Evolutionary conservation across 1,140 invertebrate species (phyloP).

Genomic region (Trichoplusia ni): DNA sequence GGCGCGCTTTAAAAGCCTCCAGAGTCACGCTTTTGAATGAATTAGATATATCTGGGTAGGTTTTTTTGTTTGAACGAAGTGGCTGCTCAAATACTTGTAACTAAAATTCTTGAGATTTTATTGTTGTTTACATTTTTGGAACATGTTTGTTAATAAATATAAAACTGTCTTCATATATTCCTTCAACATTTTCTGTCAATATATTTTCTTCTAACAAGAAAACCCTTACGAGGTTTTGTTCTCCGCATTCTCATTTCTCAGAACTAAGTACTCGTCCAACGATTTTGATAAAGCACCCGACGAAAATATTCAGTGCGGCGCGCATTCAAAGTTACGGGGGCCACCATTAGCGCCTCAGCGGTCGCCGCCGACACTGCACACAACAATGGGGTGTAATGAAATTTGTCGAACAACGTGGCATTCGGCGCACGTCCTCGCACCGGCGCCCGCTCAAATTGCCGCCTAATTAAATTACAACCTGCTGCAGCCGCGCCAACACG

Average conservation of each 20-base stretch:
- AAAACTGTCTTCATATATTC: too few species aligned
- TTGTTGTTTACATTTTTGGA: too few species aligned
- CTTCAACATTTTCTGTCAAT: too few species aligned
- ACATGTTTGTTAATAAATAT: too few species aligned
- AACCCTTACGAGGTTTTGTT: too few species aligned
- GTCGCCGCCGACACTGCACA: slow-evolving; percentile 38
- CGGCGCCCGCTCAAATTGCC: slow-evolving; percentile 60
- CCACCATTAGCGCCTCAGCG: slow-evolving; percentile 14
- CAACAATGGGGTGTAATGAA: slow-evolving; percentile 60
- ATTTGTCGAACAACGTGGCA: slow-evolving; percentile 58
- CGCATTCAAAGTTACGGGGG: background rate
- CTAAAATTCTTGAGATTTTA: too few species aligned
- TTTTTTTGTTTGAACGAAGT: background rate
- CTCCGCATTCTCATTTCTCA: too few species aligned
- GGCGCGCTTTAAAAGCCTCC: slow-evolving; percentile 2
- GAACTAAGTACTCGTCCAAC: too few species aligned
- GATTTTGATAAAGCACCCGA: too few species aligned
- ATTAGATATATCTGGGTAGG: background rate
- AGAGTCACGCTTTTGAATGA: slow-evolving; percentile 6
- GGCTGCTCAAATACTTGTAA: too few species aligned
- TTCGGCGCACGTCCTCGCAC: slow-evolving; percentile 63
- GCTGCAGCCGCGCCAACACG: slow-evolving; percentile 36
- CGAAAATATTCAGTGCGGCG: background rate
- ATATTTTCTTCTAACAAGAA: too few species aligned
- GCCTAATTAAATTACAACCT: slow-evolving; percentile 67